Conservation (phyloP, 2,888 invertebrate genomes). For the Phengaris alcon region DNA sequence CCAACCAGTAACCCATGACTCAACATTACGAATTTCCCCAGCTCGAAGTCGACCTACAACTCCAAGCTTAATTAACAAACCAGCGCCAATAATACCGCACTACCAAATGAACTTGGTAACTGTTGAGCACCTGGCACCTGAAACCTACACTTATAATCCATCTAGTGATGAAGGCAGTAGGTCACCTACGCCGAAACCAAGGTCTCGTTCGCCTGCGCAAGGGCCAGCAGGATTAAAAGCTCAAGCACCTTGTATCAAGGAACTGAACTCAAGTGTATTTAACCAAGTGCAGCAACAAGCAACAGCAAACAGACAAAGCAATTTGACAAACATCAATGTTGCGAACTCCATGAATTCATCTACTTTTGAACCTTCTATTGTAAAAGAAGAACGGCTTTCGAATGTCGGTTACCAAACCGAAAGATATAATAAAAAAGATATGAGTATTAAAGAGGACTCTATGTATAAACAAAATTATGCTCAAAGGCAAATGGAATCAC, state of each 20-base stretch:
- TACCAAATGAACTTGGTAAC: conserved; percentile 88
- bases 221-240: conserved; percentile 83
- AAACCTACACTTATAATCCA: conserved; percentile 81
- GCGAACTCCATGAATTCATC: conserved; percentile 49
- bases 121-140: conserved; percentile 81
- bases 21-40: conserved; percentile 74
- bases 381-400: conserved; percentile 71
- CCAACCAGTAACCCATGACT: conserved; percentile 82
- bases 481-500: conserved; percentile 69
- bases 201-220: conserved; percentile 84
- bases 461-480: conserved; percentile 65
- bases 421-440: conserved; percentile 63
- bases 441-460: conserved; percentile 63
- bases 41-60: conserved; percentile 81
- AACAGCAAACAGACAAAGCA: conserved; percentile 32
- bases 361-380: conserved; percentile 65
- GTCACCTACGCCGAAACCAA: conserved; percentile 82
- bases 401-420: conserved; percentile 73
- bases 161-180: conserved; percentile 79
- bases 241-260: conserved; percentile 82
- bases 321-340: conserved; percentile 24
- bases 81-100: conserved; percentile 86
- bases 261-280: conserved; percentile 58
- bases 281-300: conserved; percentile 41
- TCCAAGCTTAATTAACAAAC: conserved; percentile 86